Evolutionary conservation across 2,797 vertebrate genomes (phyloP).

Genomic region (Gymnoscopelus braueri): DNA sequence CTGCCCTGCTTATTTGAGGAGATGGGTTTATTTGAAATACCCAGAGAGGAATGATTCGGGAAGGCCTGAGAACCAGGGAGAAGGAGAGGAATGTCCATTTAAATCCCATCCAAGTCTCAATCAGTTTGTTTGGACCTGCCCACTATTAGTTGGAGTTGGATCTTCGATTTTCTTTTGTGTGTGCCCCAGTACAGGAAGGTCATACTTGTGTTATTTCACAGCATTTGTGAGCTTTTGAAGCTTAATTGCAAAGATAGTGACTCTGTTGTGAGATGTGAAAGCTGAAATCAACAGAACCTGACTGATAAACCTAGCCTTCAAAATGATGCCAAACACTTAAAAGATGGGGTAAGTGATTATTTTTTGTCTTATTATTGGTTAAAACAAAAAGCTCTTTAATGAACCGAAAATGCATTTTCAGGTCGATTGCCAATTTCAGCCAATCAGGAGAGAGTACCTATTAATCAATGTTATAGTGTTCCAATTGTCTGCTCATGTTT

Average conservation of each 20-base stretch:
- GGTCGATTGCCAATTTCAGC: too few relatives aligned
- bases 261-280: background rate
- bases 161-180: background rate
- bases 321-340: too few relatives aligned
- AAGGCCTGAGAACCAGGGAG: constrained; percentile 58
- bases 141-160: constrained; percentile 3
- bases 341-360: too few relatives aligned
- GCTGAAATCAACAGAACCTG: too few relatives aligned
- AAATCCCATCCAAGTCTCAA: constrained; percentile 47
- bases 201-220: background rate
- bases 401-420: too few relatives aligned
- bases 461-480: too few relatives aligned
- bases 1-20: constrained; percentile 66
- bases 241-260: background rate
- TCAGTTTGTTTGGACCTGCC: constrained; percentile 25
- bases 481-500: too few relatives aligned
- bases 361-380: too few relatives aligned
- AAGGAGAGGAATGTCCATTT: constrained; percentile 67
- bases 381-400: too few relatives aligned
- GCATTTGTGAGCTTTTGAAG: background rate
- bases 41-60: constrained; percentile 52
- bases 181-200: constrained; percentile 7
- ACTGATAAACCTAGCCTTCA: too few relatives aligned
- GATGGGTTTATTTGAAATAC: constrained; percentile 70
- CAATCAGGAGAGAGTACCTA: too few relatives aligned